Conservation (phyloP, 1,140 invertebrate species). For the Popillia japonica region DNA sequence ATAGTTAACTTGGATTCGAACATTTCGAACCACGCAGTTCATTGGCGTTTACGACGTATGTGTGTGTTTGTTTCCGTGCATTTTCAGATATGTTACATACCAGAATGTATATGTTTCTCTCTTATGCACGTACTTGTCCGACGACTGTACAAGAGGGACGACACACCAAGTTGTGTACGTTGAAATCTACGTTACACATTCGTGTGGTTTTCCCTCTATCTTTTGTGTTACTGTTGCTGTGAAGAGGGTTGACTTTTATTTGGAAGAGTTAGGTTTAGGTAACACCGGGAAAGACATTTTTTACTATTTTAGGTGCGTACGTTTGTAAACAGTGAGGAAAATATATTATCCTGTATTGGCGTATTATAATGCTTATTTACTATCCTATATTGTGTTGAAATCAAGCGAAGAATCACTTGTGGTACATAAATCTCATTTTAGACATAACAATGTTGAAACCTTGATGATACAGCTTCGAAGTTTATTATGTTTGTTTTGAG, state of each 20-base stretch:
- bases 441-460: no score
- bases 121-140: neutral
- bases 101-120: neutral
- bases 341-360: no score
- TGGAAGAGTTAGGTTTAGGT: slow-evolving; percentile 11
- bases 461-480: no score
- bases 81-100: neutral
- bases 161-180: neutral
- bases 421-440: no score
- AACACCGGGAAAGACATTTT: neutral
- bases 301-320: no score
- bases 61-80: neutral
- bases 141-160: neutral
- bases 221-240: slow-evolving; percentile 44
- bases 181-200: slow-evolving; percentile 18
- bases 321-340: no score
- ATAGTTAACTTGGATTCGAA: neutral
- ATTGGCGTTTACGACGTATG: neutral
- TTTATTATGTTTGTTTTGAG: no score
- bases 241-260: slow-evolving; percentile 47
- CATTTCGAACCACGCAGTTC: neutral
- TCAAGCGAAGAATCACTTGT: no score
- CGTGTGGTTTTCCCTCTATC: slow-evolving; percentile 45
- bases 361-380: no score
- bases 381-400: no score